Evolutionary conservation across 2,888 invertebrate genomes (phyloP).

Genomic region (Cryptocheilus praepositus): DNA sequence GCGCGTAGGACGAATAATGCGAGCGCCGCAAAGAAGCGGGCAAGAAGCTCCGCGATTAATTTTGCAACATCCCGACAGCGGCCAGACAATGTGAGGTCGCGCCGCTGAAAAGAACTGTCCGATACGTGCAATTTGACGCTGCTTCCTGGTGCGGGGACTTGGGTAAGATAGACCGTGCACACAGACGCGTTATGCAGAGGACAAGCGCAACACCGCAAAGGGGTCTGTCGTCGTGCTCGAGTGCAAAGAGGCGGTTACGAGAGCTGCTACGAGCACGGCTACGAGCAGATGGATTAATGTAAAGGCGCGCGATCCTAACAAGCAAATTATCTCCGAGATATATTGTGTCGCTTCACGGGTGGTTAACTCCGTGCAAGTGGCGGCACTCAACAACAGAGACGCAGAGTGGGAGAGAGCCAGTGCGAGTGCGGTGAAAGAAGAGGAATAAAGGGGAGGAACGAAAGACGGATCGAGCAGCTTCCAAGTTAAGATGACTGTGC

Average conservation of each 20-base stretch:
- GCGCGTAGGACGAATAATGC: neutral
- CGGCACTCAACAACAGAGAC: slow-evolving; percentile 24
- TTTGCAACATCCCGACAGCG: no score
- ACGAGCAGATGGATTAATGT: slow-evolving; percentile 59
- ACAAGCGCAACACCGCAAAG: no score
- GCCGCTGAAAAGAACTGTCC: no score
- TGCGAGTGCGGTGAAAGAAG: slow-evolving; percentile 7
- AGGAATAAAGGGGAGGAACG: slow-evolving; percentile 35
- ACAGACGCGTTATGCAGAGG: no score
- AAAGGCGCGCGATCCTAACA: slow-evolving; percentile 62
- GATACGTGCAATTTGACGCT: no score
- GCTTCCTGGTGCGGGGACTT: no score
- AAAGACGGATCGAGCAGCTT: slow-evolving; percentile 49
- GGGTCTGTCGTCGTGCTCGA: no score
- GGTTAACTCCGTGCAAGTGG: slow-evolving; percentile 64
- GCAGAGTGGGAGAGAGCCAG: slow-evolving; percentile 21
- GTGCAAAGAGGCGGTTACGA: no score
- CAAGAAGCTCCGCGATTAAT: no score
- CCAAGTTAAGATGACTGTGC: slow-evolving; percentile 54
- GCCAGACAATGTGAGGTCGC: no score
- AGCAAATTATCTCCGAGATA: slow-evolving; percentile 69
- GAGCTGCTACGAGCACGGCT: slow-evolving; percentile 39
- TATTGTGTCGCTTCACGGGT: slow-evolving; percentile 70
- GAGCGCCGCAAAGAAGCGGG: neutral
- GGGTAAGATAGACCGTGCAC: no score